Evolutionary conservation across 2,888 invertebrate species (phyloP).

Genomic region (Orchestes rusci): DNA sequence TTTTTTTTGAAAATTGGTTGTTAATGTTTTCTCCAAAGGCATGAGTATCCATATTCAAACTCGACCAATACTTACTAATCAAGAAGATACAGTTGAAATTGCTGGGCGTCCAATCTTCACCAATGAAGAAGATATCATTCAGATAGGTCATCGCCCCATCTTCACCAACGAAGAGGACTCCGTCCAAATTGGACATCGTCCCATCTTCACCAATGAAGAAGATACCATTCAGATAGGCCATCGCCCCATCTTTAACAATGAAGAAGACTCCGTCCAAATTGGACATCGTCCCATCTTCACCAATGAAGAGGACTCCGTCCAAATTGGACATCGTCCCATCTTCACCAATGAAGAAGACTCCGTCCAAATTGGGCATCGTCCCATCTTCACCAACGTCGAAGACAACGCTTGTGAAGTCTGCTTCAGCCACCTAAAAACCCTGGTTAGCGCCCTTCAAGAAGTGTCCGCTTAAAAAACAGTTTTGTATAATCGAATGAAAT

Average conservation of each 20-base stretch:
- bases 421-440: slow-evolving; percentile 16
- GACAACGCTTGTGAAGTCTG: slow-evolving; percentile 17
- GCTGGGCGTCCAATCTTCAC: slow-evolving; percentile 2
- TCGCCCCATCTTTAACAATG: slow-evolving; percentile 9
- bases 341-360: not conserved
- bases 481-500: too few relatives aligned
- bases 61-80: slow-evolving; percentile 6
- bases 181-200: not conserved
- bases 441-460: slow-evolving; percentile 23
- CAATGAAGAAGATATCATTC: slow-evolving; percentile 2
- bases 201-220: slow-evolving; percentile 7
- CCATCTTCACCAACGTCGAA: slow-evolving; percentile 9
- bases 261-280: slow-evolving; percentile 1
- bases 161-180: slow-evolving; percentile 8
- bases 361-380: not conserved
- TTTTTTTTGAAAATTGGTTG: too few relatives aligned
- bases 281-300: slow-evolving; percentile 4
- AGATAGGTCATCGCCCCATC: slow-evolving; percentile 4
- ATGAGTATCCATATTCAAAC: too few relatives aligned
- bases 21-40: too few relatives aligned
- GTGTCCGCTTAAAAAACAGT: slow-evolving; percentile 9
- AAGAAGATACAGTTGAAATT: not conserved
- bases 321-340: not conserved
- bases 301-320: slow-evolving; percentile 1
- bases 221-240: not conserved